Base-by-base conservation (phyloP, 2,113 vertebrate species). In the Panurus biarmicus region DNA sequence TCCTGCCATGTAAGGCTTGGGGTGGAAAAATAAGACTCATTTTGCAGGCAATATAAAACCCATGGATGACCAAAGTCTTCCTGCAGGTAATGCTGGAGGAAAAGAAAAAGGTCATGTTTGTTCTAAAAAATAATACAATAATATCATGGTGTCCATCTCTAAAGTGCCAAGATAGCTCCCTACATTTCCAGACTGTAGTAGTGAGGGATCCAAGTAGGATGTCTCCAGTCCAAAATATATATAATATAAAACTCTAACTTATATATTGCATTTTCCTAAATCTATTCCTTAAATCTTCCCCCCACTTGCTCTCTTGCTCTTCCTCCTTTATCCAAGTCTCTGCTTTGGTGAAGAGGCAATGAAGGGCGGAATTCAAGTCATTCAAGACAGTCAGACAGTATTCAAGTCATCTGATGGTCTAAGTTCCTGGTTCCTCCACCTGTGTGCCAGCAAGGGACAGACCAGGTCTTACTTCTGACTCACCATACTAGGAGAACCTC, bases 11-110 rank as follows among this genome's bases (percentile, higher is more conserved):
- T 54, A 87, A 69, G 48, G 33, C 54, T 26, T 67, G 45, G 78
- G 44, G 57, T 81, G 16, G 61, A 90, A 94, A 94, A 90, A 81
- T 28, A n/a, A 78, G n/a, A 72, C 50, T 84, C 29, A 50, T 65
- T 74, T 82, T 90, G 61, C 24, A 64, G 51, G n/a, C 12, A 48
- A 56, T 25, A 62, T n/a, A 64, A 94, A 89, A 83, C 21, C 29
- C 54, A 60, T 31, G 22, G 10, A 38, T 61, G 51, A 64, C 51
- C 35, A 38, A 72, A 70, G 10, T 79, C 71, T 82, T 94, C 26
- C 61, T 87, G 42, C 13, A 69, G 50, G n/a, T 29, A 66, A 2
- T 29, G n/a, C 4, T 66, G 50, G 23, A 58, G 35, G 17, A 57
- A 84, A 89, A 89, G 60, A 80, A 53, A 86, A 95, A 89, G 38